A percentile compares a stretch with the other conserved stretches of the same genome.
Evolutionary conservation across 2,797 vertebrate species (phyloP).

Genomic region (Ctenopoma kingsleyae): DNA sequence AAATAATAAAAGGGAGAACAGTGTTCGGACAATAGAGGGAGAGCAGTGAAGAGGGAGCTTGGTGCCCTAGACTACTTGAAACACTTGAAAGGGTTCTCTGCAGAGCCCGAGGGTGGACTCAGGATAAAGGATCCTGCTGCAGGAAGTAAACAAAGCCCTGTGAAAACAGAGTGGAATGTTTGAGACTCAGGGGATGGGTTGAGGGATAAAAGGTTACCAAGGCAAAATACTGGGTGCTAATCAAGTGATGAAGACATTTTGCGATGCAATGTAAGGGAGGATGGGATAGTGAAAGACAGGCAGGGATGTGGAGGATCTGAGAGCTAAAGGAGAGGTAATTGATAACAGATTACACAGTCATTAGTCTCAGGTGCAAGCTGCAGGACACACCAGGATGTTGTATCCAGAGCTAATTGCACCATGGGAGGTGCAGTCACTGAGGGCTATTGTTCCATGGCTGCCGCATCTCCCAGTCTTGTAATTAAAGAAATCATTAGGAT

Average conservation of each 20-base stretch:
- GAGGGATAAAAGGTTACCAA: conserved; percentile 30
- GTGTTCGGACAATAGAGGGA: conserved; percentile 27
- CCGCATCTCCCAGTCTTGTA: conserved; percentile 56
- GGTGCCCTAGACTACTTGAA: conserved; percentile 43
- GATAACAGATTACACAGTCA: conserved; percentile 64
- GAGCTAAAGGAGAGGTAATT: conserved; percentile 64
- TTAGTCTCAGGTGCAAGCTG: conserved; percentile 70
- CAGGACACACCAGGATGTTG: conserved; percentile 50
- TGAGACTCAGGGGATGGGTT: conserved; percentile 29
- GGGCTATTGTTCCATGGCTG: conserved; percentile 47
- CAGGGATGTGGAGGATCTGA: conserved; percentile 12
- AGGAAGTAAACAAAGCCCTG: conserved; percentile 75
- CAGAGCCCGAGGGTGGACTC: conserved; percentile 52
- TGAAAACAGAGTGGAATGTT: conserved; percentile 60
- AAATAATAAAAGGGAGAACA: conserved; percentile 18
- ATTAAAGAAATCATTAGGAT: conserved; percentile 77
- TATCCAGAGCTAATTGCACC: conserved; percentile 61
- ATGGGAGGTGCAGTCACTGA: conserved; percentile 36
- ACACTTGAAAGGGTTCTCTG: conserved; percentile 55
- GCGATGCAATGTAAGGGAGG: conserved; percentile 20
- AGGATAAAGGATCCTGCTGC: conserved; percentile 58
- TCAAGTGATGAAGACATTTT: conserved; percentile 60
- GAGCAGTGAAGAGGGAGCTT: conserved; percentile 35
- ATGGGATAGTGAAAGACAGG: conserved; percentile 15
- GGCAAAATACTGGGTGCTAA: conserved; percentile 29